Evolutionary conservation across 2,113 vertebrate species (phyloP).

Genomic region (Regulus satrapa): DNA sequence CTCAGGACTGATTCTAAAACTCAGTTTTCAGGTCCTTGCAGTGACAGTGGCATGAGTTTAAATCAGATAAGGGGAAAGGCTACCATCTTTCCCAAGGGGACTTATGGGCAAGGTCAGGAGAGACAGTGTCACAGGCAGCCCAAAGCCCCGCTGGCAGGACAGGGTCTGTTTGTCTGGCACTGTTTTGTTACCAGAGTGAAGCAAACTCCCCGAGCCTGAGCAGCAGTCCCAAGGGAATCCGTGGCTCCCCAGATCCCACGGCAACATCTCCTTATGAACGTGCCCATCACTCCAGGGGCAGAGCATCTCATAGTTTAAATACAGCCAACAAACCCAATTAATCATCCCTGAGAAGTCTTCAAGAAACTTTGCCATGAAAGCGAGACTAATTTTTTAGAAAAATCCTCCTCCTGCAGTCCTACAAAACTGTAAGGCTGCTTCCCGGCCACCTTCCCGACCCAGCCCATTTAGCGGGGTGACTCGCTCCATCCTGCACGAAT

Average conservation of each 20-base stretch:
- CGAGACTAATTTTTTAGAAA: not conserved
- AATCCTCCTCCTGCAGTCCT: not conserved
- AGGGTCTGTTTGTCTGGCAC: not conserved
- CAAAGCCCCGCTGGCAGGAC: not conserved
- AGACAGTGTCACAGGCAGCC: not conserved
- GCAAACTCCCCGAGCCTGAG: not conserved
- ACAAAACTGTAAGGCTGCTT: not conserved
- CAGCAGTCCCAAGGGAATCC: not conserved
- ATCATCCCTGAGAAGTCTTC: not conserved
- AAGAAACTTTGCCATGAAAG: not conserved
- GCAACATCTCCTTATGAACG: not conserved
- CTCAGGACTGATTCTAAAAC: not conserved
- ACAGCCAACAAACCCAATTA: not conserved
- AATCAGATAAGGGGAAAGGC: not conserved
- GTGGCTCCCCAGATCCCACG: not conserved
- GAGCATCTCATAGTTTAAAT: not conserved
- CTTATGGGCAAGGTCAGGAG: not conserved
- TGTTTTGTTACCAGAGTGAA: conserved; percentile 2
- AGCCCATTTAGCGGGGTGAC: not conserved
- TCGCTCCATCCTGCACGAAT: fast-evolving
- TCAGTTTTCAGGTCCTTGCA: not conserved
- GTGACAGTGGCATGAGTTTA: not conserved
- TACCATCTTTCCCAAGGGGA: not conserved
- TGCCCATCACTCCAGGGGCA: not conserved
- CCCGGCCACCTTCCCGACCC: not conserved